phyloP scores from a whole-genome alignment of 2,113 vertebrate species.

The Eupsittula cactorum region DNA sequence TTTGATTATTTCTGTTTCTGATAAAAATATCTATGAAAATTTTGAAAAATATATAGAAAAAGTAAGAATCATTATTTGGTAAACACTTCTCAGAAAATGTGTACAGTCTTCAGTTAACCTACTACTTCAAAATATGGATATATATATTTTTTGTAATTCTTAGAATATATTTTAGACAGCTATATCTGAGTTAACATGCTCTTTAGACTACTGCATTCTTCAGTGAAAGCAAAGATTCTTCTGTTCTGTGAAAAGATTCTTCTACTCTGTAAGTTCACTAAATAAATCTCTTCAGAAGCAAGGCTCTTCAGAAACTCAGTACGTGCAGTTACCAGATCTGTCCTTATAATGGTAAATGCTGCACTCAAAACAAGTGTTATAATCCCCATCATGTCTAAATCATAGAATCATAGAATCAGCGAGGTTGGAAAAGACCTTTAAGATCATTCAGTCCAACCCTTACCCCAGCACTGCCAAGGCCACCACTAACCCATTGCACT shows the following conservation, averaged over 20 bases:
- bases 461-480: too few relatives aligned
- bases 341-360: not conserved
- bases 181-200: not conserved
- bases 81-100: not conserved
- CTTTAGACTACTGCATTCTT: not conserved
- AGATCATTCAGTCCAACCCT: too few relatives aligned
- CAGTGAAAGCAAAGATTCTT: not conserved
- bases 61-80: not conserved
- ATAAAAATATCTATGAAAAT: not conserved
- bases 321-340: not conserved
- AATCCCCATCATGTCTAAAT: not conserved
- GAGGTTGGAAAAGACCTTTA: too few relatives aligned
- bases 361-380: not conserved
- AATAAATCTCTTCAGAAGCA: not conserved
- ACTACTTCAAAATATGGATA: not conserved
- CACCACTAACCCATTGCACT: too few relatives aligned
- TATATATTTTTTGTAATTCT: not conserved
- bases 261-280: not conserved
- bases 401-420: too few relatives aligned
- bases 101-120: accelerated
- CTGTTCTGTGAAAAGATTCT: not conserved
- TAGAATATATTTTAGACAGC: not conserved
- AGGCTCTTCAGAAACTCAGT: not conserved
- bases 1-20: not conserved
- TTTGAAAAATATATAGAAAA: not conserved